Conservation (phyloP, 2,888 invertebrate species). For the Harpagoxenus sublaevis region DNA sequence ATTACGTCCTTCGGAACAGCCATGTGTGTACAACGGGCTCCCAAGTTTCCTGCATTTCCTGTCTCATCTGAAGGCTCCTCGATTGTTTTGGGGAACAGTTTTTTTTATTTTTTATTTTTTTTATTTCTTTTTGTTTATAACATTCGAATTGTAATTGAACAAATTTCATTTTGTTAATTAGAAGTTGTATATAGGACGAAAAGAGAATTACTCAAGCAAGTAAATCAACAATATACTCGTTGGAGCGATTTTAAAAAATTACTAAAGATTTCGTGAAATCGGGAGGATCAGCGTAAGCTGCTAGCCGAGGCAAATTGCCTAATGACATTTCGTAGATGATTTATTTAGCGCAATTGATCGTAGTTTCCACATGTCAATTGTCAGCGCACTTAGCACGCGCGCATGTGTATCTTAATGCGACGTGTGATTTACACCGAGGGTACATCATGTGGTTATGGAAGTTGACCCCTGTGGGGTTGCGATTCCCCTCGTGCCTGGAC, state of each 20-base stretch:
- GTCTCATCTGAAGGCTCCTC: neutral
- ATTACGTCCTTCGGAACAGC: conserved; percentile 2
- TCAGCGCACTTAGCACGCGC: conserved; percentile 55
- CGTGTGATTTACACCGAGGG: conserved; percentile 58
- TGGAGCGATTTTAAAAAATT: neutral
- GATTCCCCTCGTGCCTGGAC: conserved; percentile 17
- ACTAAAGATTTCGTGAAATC: neutral
- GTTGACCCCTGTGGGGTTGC: conserved; percentile 43
- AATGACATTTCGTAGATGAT: neutral
- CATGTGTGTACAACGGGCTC: neutral
- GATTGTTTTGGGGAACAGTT: neutral
- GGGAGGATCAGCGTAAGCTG: neutral
- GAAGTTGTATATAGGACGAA: neutral
- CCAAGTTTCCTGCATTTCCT: neutral
- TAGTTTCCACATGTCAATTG: conserved; percentile 19
- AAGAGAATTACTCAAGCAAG: neutral
- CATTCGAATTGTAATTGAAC: neutral
- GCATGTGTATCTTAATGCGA: conserved; percentile 57
- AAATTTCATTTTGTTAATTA: neutral
- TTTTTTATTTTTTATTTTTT: too few species aligned
- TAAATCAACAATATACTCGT: neutral
- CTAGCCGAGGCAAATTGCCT: neutral
- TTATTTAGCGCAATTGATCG: conserved; percentile 42
- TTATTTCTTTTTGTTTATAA: neutral
- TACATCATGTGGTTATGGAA: conserved; percentile 49